Evolutionary conservation across 2,113 vertebrate genomes (phyloP), one percentile per base, ranked within the genome.

Genomic region (Carettochelys insculpta): DNA sequence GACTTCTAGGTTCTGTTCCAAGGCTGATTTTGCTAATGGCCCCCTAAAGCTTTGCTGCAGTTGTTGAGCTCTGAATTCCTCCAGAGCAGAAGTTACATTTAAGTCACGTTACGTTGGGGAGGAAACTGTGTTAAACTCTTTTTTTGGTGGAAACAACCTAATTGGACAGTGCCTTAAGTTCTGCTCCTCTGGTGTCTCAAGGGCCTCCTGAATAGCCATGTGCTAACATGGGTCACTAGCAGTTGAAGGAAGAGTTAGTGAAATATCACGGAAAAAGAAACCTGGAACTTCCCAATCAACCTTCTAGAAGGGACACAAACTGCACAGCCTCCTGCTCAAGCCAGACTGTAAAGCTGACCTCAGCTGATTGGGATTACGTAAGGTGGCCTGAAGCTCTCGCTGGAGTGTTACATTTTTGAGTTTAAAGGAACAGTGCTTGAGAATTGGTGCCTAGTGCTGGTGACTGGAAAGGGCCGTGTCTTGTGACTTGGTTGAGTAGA

Each of bases 121-220:
- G 31, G 4, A 61, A 61, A 61, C 34, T 61, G 14, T 34, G 29
- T 34, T 4, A n/a, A 13, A 24, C 88, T 53, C 11, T 83, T 79
- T 84, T 24, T 25, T 20, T 20, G 14, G 17, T 22, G 14, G 16
- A 65, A 19, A n/a, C 20, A 10, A 24, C 14, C 92, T 85, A 90
- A 82, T 92, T 88, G 80, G 68, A 43, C 24, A 12, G 22, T 53
- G 68, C 47, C 71, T 0, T 0, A 73, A 24, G 27, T 90, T 58
- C 56, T 17, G 77, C 76, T 90, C 75, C 77, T 89, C 80, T 16
- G 90, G 82, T 88, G 89, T 83, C 50, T 87, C 92, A 90, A 78
- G 1, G 80, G 50, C 45, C 78, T 83, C 6, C 92, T 95, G 93
- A 90, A 89, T 87, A 85, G 24, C 9, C n/a, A 25, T 43, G n/a